phyloP scores from a whole-genome alignment of 2,113 vertebrate genomes.

The Dasyprocta punctata region DNA sequence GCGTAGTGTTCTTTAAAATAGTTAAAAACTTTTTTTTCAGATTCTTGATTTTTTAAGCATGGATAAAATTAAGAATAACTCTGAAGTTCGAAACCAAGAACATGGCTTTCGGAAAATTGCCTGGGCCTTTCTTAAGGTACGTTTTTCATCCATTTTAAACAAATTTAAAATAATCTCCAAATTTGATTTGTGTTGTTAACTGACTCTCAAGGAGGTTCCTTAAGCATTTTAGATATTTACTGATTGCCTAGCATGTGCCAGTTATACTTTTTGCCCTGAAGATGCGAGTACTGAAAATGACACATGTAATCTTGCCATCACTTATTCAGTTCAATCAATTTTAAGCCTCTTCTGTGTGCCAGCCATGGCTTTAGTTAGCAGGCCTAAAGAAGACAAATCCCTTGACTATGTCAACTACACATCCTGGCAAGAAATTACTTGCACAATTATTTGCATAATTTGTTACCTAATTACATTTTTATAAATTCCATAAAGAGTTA shows the following conservation, averaged over 20 bases:
- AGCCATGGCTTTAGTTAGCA: neutral
- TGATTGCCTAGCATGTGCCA: neutral
- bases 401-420: neutral
- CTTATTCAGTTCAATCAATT: neutral
- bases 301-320: neutral
- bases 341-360: neutral
- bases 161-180: constrained; percentile 1
- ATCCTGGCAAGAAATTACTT: neutral
- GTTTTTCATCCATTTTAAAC: constrained; percentile 44
- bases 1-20: neutral
- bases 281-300: neutral
- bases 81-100: constrained; percentile 86
- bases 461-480: neutral
- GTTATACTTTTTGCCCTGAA: neutral
- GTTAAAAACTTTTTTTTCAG: constrained; percentile 83
- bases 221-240: constrained; percentile 8
- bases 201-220: neutral
- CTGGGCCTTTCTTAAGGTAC: constrained; percentile 98
- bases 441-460: neutral
- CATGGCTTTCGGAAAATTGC: constrained; percentile 93
- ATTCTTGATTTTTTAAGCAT: constrained; percentile 94
- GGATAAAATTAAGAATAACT: constrained; percentile 89
- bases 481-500: neutral
- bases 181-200: neutral
- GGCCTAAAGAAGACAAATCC: neutral